Conservation (phyloP, 2,113 vertebrate species). For the Melierax canorus region DNA sequence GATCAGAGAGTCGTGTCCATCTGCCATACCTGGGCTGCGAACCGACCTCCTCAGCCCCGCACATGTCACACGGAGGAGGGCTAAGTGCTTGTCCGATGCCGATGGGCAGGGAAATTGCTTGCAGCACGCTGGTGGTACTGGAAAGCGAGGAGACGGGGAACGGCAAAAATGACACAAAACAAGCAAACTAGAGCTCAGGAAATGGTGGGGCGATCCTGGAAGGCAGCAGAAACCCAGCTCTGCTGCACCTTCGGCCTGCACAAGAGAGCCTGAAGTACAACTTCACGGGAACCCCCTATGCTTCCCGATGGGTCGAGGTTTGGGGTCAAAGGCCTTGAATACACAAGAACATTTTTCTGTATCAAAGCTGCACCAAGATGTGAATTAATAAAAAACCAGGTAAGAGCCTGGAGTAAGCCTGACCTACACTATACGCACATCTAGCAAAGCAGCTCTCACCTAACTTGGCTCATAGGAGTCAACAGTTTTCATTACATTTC, state of each 20-base stretch:
- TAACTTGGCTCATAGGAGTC: background rate
- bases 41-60: background rate
- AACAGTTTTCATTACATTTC: background rate
- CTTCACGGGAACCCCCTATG: fast-evolving
- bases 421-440: fast-evolving
- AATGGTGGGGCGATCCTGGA: fast-evolving
- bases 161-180: fast-evolving
- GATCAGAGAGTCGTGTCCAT: fast-evolving
- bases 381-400: background rate
- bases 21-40: background rate
- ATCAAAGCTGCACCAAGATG: background rate
- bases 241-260: background rate
- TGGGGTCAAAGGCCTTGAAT: background rate
- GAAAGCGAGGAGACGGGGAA: background rate
- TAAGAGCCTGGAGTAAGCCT: background rate
- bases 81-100: fast-evolving
- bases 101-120: fast-evolving
- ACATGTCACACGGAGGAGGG: fast-evolving
- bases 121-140: background rate
- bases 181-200: background rate
- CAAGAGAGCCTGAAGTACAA: background rate
- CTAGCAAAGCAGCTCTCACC: background rate
- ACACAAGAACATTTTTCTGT: background rate
- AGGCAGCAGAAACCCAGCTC: background rate
- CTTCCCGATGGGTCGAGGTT: background rate